Percentiles rank a stretch among this genome's conserved stretches.
Evolutionary conservation across 2,797 vertebrate genomes (phyloP).

Genomic region (Xerus rutilus): DNA sequence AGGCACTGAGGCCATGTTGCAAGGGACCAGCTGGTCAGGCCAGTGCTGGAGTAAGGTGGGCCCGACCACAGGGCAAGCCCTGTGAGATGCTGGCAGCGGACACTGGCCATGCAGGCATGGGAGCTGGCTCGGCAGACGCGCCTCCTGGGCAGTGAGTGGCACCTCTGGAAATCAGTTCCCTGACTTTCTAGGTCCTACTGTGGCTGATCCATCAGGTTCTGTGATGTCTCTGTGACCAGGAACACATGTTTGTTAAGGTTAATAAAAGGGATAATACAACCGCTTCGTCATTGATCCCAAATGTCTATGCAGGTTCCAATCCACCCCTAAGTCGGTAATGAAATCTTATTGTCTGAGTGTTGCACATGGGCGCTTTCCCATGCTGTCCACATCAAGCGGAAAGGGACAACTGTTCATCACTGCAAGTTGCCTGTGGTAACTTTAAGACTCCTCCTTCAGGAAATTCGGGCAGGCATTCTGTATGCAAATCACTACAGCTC

Average conservation of each 20-base stretch:
- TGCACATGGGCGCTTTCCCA: too few relatives aligned
- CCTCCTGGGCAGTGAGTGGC: too few relatives aligned
- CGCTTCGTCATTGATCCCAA: too few relatives aligned
- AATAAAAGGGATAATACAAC: not conserved
- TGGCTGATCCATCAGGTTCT: constrained; percentile 89
- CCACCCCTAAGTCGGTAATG: too few relatives aligned
- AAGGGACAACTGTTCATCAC: not conserved
- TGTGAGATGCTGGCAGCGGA: rapidly evolving
- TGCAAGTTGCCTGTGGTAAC: not conserved
- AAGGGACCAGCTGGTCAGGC: too few relatives aligned
- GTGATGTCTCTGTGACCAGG: constrained; percentile 90
- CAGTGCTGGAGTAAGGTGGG: too few relatives aligned
- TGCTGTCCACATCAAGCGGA: too few relatives aligned
- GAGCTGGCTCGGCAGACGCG: rapidly evolving
- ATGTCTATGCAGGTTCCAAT: not conserved
- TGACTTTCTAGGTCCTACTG: constrained; percentile 86
- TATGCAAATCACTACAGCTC: too few relatives aligned
- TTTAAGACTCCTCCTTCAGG: not conserved
- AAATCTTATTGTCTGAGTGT: rapidly evolving
- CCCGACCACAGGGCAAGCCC: too few relatives aligned
- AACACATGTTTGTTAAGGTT: constrained; percentile 86
- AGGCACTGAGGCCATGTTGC: too few relatives aligned
- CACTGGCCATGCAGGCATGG: too few relatives aligned
- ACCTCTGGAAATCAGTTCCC: too few relatives aligned
- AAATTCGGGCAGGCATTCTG: not conserved